A percentile compares a stretch with the other conserved stretches of the same genome.
Conservation (phyloP, 2,113 vertebrate species). For the Zonotrichia leucophrys region DNA sequence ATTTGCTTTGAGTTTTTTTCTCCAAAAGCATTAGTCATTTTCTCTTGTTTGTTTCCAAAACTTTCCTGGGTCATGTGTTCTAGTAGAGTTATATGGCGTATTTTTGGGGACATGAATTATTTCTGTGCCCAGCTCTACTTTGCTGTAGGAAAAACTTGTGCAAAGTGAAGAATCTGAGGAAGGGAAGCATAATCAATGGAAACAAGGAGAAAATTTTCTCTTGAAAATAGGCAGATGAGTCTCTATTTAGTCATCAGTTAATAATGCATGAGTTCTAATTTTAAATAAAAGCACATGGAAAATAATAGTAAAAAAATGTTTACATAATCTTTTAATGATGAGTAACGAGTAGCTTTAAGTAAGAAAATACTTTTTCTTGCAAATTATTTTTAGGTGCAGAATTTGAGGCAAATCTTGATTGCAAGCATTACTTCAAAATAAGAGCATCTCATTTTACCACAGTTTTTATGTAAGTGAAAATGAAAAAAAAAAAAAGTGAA, state of each 20-base stretch:
- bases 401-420: background rate
- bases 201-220: background rate
- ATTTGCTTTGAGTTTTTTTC: fast-evolving
- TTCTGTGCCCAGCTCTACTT: background rate
- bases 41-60: background rate
- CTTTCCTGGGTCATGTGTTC: background rate
- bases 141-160: background rate
- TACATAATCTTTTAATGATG: background rate
- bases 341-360: background rate
- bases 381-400: background rate
- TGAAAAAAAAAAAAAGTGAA: background rate
- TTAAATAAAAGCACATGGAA: background rate
- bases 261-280: background rate
- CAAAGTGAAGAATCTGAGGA: background rate
- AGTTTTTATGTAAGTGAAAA: background rate
- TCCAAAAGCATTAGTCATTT: background rate
- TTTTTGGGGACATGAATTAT: background rate
- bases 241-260: background rate
- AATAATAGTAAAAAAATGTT: background rate
- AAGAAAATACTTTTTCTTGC: background rate
- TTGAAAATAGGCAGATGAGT: background rate
- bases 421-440: background rate
- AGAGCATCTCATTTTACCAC: background rate
- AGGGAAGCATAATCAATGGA: background rate
- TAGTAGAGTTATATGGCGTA: background rate